phyloP scores from a whole-genome alignment of 2,888 invertebrate species.

The Agrenia bidenticulata region DNA sequence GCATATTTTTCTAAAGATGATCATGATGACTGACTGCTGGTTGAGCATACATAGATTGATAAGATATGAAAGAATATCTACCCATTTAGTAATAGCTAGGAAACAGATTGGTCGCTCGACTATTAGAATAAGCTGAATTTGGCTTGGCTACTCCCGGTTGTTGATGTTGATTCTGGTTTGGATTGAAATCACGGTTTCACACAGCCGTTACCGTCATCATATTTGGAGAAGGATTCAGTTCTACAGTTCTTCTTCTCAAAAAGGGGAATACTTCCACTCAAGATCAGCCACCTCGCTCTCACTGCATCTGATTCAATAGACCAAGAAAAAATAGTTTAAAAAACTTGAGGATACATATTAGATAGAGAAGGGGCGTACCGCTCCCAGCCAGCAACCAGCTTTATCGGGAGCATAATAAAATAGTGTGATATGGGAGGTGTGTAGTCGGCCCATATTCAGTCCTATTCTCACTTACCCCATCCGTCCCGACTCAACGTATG shows the following conservation, averaged over 20 bases:
- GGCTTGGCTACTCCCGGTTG: no score
- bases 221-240: slow-evolving; percentile 3
- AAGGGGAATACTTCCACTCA: neutral
- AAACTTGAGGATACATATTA: neutral
- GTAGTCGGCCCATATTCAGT: slow-evolving; percentile 24
- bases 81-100: no score
- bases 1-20: neutral
- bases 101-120: no score
- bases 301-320: neutral
- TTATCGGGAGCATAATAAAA: slow-evolving; percentile 34
- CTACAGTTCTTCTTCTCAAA: neutral
- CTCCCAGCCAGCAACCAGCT: slow-evolving; percentile 16
- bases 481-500: slow-evolving; percentile 8
- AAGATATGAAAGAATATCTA: no score
- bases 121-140: no score
- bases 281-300: no score
- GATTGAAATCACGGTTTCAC: no score
- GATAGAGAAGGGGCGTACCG: slow-evolving; percentile 33
- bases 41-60: neutral
- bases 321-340: neutral
- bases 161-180: no score
- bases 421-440: slow-evolving; percentile 42
- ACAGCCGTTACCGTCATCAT: neutral
- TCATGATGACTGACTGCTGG: slow-evolving; percentile 5
- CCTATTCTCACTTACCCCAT: slow-evolving; percentile 25